phyloP scores from a whole-genome alignment of 2,113 vertebrate genomes.

The Coturnix japonica region DNA sequence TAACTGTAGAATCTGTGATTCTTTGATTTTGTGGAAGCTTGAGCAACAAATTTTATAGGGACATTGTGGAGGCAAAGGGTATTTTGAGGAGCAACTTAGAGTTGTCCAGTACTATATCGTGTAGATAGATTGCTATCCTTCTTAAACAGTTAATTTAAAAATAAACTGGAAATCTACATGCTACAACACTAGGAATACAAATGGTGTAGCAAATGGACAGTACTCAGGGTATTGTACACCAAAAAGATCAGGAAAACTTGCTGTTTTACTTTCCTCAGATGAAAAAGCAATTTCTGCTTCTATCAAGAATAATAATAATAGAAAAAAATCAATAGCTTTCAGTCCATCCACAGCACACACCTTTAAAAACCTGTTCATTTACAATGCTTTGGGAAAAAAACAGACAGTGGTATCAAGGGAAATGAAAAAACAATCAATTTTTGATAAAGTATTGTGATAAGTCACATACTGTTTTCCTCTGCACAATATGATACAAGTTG shows the following conservation, averaged over 20 bases:
- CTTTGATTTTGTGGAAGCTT: not conserved
- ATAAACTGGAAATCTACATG: not conserved
- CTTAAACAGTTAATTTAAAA: not conserved
- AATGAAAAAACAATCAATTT: not conserved
- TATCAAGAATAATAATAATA: not conserved
- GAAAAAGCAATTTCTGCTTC: not conserved
- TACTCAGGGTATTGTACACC: not conserved
- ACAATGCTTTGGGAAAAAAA: not conserved
- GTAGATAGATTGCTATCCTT: not conserved
- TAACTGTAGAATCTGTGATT: no score
- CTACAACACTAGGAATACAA: not conserved
- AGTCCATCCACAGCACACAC: not conserved
- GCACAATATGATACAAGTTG: not conserved
- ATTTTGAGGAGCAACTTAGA: not conserved
- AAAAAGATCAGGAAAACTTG: not conserved
- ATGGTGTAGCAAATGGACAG: not conserved
- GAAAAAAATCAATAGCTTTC: not conserved
- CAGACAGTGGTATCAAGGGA: not conserved
- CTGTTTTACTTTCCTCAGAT: not conserved
- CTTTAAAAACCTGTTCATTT: not conserved
- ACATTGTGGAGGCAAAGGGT: not conserved
- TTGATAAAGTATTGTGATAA: not conserved
- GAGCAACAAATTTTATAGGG: not conserved
- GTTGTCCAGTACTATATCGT: not conserved
- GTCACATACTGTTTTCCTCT: not conserved